These are phyloP conservation scores for Coelopa frigida DNA, from an alignment of 1,140 invertebrate species.

Conservation along the genomic window DNA sequence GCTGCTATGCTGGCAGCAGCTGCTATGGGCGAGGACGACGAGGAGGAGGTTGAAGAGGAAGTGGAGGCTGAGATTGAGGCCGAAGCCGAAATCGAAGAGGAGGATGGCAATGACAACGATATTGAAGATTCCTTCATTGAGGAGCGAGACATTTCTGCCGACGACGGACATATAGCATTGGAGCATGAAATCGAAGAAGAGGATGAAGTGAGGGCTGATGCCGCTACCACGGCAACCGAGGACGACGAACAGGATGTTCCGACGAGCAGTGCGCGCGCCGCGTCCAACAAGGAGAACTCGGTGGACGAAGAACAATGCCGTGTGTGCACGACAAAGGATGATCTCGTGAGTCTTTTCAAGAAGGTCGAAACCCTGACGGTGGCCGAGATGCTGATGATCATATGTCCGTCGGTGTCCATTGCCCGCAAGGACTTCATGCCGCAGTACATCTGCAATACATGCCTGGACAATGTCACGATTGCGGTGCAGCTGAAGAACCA, in stretches of 20 bases:
- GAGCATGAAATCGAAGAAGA: not conserved
- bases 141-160: too few relatives aligned
- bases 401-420: constrained; percentile 37
- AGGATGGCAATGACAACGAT: not conserved
- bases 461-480: constrained; percentile 29
- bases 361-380: constrained; percentile 23
- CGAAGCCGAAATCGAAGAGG: constrained; percentile 22
- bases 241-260: constrained; percentile 7
- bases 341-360: constrained; percentile 34
- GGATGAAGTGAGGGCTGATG: not conserved
- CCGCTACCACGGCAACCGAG: not conserved
- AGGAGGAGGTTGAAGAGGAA: not conserved
- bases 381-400: constrained; percentile 36
- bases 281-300: constrained; percentile 22
- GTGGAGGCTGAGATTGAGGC: too few relatives aligned
- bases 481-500: constrained; percentile 36
- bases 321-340: constrained; percentile 30
- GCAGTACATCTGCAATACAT: constrained; percentile 37
- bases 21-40: constrained; percentile 9
- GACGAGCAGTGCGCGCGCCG: constrained; percentile 10
- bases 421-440: constrained; percentile 41
- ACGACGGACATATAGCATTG: not conserved
- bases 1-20: too few relatives aligned
- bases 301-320: constrained; percentile 41
- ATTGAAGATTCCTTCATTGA: too few relatives aligned